Evolutionary conservation across 2,113 vertebrate genomes (phyloP).

Genomic region (Scomber colias): DNA sequence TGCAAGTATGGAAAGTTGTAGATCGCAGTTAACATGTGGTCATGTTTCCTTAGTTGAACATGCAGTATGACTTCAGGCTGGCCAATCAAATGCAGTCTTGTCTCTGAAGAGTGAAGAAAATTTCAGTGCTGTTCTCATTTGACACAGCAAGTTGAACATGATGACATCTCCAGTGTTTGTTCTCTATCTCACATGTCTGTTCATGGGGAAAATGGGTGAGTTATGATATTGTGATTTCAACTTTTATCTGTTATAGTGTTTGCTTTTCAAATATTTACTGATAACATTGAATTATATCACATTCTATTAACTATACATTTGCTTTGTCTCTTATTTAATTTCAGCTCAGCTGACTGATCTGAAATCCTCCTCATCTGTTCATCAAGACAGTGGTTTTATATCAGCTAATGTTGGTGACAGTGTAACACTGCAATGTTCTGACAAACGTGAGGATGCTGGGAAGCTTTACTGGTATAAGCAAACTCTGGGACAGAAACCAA

Average conservation of each 20-base stretch:
- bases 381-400: background rate
- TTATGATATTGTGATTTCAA: constrained; percentile 3
- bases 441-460: fast-evolving
- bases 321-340: background rate
- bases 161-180: constrained; percentile 10
- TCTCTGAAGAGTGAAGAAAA: background rate
- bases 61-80: background rate
- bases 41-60: background rate
- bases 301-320: too few relatives aligned
- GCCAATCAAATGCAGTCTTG: constrained; percentile 36
- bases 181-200: constrained; percentile 15
- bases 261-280: background rate
- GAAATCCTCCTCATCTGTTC: background rate
- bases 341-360: constrained; percentile 3
- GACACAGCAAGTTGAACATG: background rate
- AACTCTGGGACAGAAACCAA: constrained; percentile 45
- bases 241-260: too few relatives aligned
- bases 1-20: too few relatives aligned
- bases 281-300: too few relatives aligned
- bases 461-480: constrained; percentile 69
- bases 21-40: background rate
- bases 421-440: constrained; percentile 42
- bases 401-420: constrained; percentile 30
- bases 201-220: constrained; percentile 33
- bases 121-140: background rate